These are phyloP conservation scores for Centropyge bicolor DNA, from an alignment of 2,797 vertebrate genomes.

Conservation along the genomic window DNA sequence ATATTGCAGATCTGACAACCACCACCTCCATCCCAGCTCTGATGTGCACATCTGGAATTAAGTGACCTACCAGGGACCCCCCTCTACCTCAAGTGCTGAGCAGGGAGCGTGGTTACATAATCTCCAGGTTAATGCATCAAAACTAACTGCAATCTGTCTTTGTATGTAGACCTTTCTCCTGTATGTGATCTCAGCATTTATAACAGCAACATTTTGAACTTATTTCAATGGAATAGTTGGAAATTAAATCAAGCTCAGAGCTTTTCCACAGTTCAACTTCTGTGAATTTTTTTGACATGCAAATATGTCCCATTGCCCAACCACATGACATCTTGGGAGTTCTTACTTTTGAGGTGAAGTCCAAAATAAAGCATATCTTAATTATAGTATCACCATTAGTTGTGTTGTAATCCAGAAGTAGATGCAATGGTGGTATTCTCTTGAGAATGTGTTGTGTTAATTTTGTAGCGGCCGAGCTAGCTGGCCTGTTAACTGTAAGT, in stretches of 20 bases:
- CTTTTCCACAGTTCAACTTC: not conserved
- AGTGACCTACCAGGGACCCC: not conserved
- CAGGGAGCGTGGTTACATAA: not conserved
- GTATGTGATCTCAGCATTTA: not conserved
- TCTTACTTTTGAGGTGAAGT: not conserved
- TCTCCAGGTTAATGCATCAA: not conserved
- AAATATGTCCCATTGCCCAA: not conserved
- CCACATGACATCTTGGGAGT: not conserved
- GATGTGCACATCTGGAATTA: not conserved
- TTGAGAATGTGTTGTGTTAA: not conserved
- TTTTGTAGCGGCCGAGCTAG: not conserved
- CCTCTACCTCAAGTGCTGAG: slow-evolving; percentile 12
- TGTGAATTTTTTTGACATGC: not conserved
- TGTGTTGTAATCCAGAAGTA: not conserved
- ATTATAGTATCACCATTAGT: not conserved
- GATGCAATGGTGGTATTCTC: not conserved
- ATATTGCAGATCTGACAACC: slow-evolving; percentile 2
- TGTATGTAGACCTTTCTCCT: not conserved
- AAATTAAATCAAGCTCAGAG: not conserved
- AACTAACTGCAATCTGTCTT: not conserved
- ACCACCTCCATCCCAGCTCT: not conserved
- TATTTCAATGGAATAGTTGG: not conserved
- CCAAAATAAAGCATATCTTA: not conserved
- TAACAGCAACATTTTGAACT: not conserved
- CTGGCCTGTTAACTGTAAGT: not conserved